Base-by-base conservation (phyloP, 1,140 invertebrate species). In the Drosophila kanapiae region DNA sequence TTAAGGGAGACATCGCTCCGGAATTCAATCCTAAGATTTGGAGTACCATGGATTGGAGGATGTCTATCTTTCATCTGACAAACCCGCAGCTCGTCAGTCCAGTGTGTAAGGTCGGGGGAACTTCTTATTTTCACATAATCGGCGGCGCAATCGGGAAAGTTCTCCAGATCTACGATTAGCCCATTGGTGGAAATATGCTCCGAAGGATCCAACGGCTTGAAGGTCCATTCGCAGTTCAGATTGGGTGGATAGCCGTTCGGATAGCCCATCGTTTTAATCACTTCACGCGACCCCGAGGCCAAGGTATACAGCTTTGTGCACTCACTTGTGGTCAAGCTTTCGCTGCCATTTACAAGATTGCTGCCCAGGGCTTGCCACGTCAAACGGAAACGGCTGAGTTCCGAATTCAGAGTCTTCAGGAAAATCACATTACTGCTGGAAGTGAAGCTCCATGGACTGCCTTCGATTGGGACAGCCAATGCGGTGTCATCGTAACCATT, bases 211-310 rank as follows among this genome's bases (percentile, higher is more conserved):
- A 94, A 91, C 6, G 95, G 91, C 70, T 94, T 93, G 60, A 97
- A 94, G 5, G 95, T 93, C 98, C 97, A 99, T 78, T 94, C 94
- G 88, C 98, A 98, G n/a, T 95, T 93, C 13, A 96, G 78, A 87
- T 96, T 95, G 18, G 93, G 69, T 2, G 79, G 93, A 92, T 98
- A 98, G 13, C 94, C 94, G n/a, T 93, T 16, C 0, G 98, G 97
- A 93, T 95, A 98, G 43, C 96, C 96, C 0, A 97, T 97, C 43
- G 96, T 97, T 1, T 77, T 93, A 14, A 98, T 82, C 2, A 60
- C 70, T 18, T 92, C 75, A 2, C 61, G 80, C 3, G 38, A 48
- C 4, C 29, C 27, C 16, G 9, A 5, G 0, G 16, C 4, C 8
- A 92, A 0, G 0, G 56, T 31, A 3, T 65, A 45, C 3, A 63